Conservation (phyloP, 37 sponge, comb jelly and placozoan species). For the Tethya wilhelma region DNA sequence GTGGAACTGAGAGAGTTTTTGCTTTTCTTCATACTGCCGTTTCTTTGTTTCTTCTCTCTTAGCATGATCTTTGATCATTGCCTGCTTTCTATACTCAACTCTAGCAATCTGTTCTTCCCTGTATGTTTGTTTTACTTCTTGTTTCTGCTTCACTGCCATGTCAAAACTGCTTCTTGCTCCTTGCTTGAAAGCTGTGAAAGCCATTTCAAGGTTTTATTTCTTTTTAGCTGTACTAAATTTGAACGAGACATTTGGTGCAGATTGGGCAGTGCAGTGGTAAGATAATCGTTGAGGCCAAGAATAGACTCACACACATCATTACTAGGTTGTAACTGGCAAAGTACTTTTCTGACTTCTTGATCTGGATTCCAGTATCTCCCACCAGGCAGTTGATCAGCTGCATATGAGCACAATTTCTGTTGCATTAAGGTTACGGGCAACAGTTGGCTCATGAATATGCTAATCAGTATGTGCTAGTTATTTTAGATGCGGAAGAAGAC, state of each 20-base stretch:
- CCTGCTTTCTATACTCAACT: slow-evolving; percentile 7
- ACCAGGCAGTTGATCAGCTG: slow-evolving; percentile 49
- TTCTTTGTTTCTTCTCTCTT: slow-evolving; percentile 20
- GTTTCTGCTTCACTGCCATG: slow-evolving; percentile 2
- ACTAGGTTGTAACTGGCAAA: slow-evolving; percentile 19
- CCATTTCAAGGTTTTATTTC: slow-evolving; percentile 15
- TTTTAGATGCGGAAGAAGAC: too few relatives aligned
- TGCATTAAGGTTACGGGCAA: too few relatives aligned
- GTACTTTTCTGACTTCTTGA: not conserved
- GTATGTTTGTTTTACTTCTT: not conserved
- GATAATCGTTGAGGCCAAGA: too few relatives aligned
- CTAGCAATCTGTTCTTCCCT: not conserved
- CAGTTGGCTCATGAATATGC: too few relatives aligned
- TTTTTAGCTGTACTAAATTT: slow-evolving; percentile 23
- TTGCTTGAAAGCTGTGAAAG: not conserved
- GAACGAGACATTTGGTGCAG: slow-evolving; percentile 13
- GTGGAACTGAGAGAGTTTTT: slow-evolving; percentile 19
- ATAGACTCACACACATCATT: slow-evolving; percentile 51
- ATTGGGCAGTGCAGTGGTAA: slow-evolving; percentile 25
- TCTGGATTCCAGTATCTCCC: slow-evolving; percentile 56
- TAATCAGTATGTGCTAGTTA: too few relatives aligned
- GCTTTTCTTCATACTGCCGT: slow-evolving; percentile 21
- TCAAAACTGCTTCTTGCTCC: slow-evolving; percentile 1
- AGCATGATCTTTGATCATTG: slow-evolving; percentile 5
- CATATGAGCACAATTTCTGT: slow-evolving; percentile 44